These are phyloP conservation scores for Cactoblastis cactorum DNA, from an alignment of 2,888 invertebrate genomes.

Conservation along the genomic window DNA sequence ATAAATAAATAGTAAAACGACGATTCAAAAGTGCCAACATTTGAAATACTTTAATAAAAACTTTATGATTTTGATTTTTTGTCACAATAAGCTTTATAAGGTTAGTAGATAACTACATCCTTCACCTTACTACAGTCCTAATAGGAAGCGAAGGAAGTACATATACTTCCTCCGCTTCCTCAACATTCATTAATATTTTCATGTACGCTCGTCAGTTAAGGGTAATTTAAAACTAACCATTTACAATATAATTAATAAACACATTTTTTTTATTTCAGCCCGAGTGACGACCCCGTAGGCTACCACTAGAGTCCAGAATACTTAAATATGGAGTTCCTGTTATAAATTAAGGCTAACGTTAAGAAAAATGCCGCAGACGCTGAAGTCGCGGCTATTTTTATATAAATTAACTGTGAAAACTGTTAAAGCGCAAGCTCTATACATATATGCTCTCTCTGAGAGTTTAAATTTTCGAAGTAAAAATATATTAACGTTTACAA, in stretches of 20 bases:
- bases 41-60: no score
- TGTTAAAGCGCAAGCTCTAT: not conserved
- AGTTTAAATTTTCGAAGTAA: not conserved
- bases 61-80: not conserved
- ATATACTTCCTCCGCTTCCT: no score
- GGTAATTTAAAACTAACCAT: no score
- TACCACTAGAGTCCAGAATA: slow-evolving; percentile 38
- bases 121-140: not conserved
- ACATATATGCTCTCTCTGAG: not conserved
- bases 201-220: no score
- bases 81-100: not conserved
- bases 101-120: no score
- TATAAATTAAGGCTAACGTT: slow-evolving; percentile 19
- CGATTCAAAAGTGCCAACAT: no score
- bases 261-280: slow-evolving; percentile 45
- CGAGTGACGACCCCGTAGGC: slow-evolving; percentile 32
- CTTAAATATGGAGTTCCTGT: slow-evolving; percentile 66
- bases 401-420: not conserved
- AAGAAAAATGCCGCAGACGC: slow-evolving; percentile 34
- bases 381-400: slow-evolving; percentile 35
- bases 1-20: no score
- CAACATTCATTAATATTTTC: no score
- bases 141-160: no score
- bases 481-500: no score
- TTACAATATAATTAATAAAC: not conserved